Base-by-base conservation (phyloP, 30 jellyfish, hydroid and myxozoan genomes). In the Catostylus mosaicus region DNA sequence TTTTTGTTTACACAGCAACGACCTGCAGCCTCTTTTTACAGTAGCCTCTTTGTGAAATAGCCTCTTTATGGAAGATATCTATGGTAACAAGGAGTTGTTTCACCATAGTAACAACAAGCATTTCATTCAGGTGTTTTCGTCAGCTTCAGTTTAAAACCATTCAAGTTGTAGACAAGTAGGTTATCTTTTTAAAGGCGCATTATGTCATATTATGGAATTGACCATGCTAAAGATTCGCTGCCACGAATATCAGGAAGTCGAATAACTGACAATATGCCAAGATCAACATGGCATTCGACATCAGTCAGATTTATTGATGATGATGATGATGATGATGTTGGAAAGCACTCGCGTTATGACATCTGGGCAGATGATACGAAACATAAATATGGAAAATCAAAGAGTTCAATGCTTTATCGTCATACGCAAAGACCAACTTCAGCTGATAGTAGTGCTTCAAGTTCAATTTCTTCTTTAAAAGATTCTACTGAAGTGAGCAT, bases 1-100 rank as follows among this genome's bases (percentile, higher is more conserved):
- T 72, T 48, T 30, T 30, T 59, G 91, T 81, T 81, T 66, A 27
- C 91, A 65, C 66, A 81, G 91, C 84, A 81, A 81, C 90, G 90
- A 65, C 54, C 71, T n/a, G 31, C 54, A 64, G 45, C 31, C 83
- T 31, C 38, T 30, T 36, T 69, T 24, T 30, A 26, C 26, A 0
- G 34, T 30, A 12, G 67, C 79, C 88, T 77, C 88, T 60, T 0
- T 35, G 24, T 5, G 71, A 20, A 20, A 2, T 32, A 34, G 78
- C 68, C 67, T 59, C 78, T 26, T 30, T 9, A 72, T 1, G 22
- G 2, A 11, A 11, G 0, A 29, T 36, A n/a, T 29, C 78, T 68
- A 77, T 35, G 61, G 78, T 30, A 57, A 77, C 88, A 33, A 24
- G 20, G 31, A 52, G 85, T 81, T 81, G 83, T 7, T 51, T 48